phyloP scores from a whole-genome alignment of 2,797 vertebrate genomes.

The Schizothorax lantsangensis region DNA sequence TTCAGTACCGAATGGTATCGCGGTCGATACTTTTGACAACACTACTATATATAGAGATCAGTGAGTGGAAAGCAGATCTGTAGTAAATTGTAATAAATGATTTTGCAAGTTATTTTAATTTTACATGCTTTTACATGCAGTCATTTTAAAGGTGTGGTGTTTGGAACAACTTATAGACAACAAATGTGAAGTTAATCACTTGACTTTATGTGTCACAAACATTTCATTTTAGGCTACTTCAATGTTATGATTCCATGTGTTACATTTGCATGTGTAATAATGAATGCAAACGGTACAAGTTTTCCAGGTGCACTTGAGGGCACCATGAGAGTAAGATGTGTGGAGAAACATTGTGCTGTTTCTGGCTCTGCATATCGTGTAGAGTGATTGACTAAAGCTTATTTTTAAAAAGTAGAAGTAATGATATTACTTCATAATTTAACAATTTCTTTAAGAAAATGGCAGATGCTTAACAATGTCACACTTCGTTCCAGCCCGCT shows the following conservation, averaged over 20 bases:
- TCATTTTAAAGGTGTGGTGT: neutral
- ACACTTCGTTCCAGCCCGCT: slow-evolving; percentile 14
- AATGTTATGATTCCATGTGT: neutral
- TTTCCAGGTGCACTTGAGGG: neutral
- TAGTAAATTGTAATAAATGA: neutral
- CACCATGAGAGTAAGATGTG: neutral
- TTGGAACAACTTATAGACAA: neutral
- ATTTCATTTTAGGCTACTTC: neutral
- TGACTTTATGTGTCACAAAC: neutral
- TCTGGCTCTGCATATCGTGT: neutral
- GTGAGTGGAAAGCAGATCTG: neutral
- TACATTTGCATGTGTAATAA: neutral
- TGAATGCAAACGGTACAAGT: neutral
- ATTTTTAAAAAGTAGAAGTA: neutral
- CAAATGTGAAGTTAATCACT: neutral
- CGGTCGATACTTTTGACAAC: neutral
- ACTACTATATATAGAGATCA: neutral
- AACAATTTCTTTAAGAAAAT: neutral
- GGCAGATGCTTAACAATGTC: slow-evolving; percentile 5
- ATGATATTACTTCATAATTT: neutral
- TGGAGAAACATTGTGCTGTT: neutral
- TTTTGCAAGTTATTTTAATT: slow-evolving; percentile 5
- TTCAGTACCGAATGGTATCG: too few relatives aligned
- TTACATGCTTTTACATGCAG: too few relatives aligned
- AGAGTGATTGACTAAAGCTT: neutral